Evolutionary conservation across 2,797 vertebrate species (phyloP).

Genomic region (Monodelphis domestica): DNA sequence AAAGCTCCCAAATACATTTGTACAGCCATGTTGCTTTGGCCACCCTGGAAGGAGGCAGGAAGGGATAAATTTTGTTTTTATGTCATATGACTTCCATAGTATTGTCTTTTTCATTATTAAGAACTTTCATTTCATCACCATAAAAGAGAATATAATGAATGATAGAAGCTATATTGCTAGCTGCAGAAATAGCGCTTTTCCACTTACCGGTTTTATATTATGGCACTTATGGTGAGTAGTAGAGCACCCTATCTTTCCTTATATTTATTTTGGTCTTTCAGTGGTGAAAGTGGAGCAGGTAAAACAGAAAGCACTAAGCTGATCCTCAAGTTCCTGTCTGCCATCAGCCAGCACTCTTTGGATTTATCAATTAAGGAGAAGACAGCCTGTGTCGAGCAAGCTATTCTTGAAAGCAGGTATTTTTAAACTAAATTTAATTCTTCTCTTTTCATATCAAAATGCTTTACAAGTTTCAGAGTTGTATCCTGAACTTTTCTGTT

Average conservation of each 20-base stretch:
- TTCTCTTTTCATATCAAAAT: not conserved
- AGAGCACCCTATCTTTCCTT: not conserved
- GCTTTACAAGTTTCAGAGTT: not conserved
- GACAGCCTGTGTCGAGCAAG: conserved; percentile 93
- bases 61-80: not conserved
- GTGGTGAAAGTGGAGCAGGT: conserved; percentile 97
- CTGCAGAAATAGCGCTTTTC: not conserved
- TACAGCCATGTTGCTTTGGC: not conserved
- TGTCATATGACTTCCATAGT: not conserved
- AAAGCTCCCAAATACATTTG: not conserved
- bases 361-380: conserved; percentile 88
- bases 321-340: conserved; percentile 96
- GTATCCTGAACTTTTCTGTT: not conserved
- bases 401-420: conserved; percentile 98
- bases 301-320: conserved; percentile 99
- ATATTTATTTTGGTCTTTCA: conserved; percentile 80
- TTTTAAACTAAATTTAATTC: not conserved
- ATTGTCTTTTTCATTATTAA: not conserved
- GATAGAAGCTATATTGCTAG: not conserved
- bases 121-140: not conserved
- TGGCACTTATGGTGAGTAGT: not conserved
- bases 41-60: not conserved
- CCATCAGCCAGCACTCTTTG: conserved; percentile 94
- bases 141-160: not conserved
- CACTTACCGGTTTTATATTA: not conserved